Base-by-base conservation (phyloP, 2,113 vertebrate species). In the Dasyprocta punctata region DNA sequence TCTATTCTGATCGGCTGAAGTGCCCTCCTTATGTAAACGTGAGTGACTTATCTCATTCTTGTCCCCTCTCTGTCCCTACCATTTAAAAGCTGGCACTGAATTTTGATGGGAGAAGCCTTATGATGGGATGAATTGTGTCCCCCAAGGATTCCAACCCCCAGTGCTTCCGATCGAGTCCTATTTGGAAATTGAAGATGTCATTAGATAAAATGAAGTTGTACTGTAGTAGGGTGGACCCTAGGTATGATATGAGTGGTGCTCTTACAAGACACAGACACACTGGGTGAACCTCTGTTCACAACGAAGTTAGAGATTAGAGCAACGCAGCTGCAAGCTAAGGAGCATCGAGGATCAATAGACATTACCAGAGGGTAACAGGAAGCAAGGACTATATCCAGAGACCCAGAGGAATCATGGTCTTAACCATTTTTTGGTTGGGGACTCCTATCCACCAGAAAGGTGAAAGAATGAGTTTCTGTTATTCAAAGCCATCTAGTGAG, bases 401-500 rank as follows among this genome's bases (percentile, higher is more conserved):
- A n/a, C n/a, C n/a, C n/a, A n/a, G n/a, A n/a, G n/a, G n/a, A n/a
- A n/a, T n/a, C n/a, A 2, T 24, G 61, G 33, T 24, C 54, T 41
- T 30, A 1, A 38, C 26, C 44, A 7, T 63, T 85, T 47, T 41
- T 90, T 52, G 7, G 24, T 19, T 69, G 80, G 61, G 4, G 47
- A 75, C 28, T 33, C 81, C 11, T 4, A 54, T 60, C 54, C 73
- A 82, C 24, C 84, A 85, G 63, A 82, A 90, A 61, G 28, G n/a
- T 49, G 44, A 89, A 60, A 86, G 87, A 94, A 80, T 41, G 52
- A 41, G 94, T 73, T 90, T 75, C 16, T 71, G 49, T 75, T 90
- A 47, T 87, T 67, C 41, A 49, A 96, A 92, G 87, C 54, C 88
- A 61, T 49, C 61, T 19, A 65, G n/a, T 73, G 33, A 86, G 47